phyloP scores from a whole-genome alignment of 2,113 vertebrate species.

The Cyanoramphus novaezelandiae region DNA sequence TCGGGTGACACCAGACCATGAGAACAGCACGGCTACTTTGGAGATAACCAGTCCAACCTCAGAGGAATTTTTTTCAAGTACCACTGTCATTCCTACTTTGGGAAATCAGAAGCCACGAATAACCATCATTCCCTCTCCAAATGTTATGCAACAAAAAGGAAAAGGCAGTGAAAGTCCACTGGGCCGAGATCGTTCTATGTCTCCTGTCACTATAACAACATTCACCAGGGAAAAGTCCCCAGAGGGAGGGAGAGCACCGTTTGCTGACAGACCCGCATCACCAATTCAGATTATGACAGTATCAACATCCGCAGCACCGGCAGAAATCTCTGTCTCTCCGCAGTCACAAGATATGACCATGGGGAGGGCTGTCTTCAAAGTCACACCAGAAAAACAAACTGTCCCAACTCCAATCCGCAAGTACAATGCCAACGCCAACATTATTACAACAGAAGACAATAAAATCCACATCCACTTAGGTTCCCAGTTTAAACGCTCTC shows the following conservation, averaged over 20 bases:
- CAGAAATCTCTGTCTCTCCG: conserved; percentile 72
- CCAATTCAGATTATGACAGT: conserved; percentile 93
- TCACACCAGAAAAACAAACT: conserved; percentile 86
- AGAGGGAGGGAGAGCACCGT: conserved; percentile 69
- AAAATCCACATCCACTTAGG: conserved; percentile 97
- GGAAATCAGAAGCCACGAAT: conserved; percentile 92
- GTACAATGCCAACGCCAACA: conserved; percentile 85
- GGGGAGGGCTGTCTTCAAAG: conserved; percentile 85
- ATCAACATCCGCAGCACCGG: conserved; percentile 79
- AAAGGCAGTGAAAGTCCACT: conserved; percentile 65
- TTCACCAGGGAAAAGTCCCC: conserved; percentile 87
- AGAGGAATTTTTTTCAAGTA: conserved; percentile 93
- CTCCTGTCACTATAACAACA: conserved; percentile 92
- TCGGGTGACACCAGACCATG: conserved; percentile 89
- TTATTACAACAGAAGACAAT: conserved; percentile 95
- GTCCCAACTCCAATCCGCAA: conserved; percentile 77
- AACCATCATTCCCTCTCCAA: conserved; percentile 90
- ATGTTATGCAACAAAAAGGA: conserved; percentile 73
- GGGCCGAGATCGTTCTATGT: conserved; percentile 80
- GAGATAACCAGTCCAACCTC: conserved; percentile 92
- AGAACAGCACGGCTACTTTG: conserved; percentile 89
- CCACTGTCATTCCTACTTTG: conserved; percentile 92
- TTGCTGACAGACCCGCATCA: conserved; percentile 75
- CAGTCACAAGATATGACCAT: conserved; percentile 80
- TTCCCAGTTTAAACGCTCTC: conserved; percentile 82